Evolutionary conservation across 2,888 invertebrate species (phyloP).

Genomic region (Philonicus albiceps): DNA sequence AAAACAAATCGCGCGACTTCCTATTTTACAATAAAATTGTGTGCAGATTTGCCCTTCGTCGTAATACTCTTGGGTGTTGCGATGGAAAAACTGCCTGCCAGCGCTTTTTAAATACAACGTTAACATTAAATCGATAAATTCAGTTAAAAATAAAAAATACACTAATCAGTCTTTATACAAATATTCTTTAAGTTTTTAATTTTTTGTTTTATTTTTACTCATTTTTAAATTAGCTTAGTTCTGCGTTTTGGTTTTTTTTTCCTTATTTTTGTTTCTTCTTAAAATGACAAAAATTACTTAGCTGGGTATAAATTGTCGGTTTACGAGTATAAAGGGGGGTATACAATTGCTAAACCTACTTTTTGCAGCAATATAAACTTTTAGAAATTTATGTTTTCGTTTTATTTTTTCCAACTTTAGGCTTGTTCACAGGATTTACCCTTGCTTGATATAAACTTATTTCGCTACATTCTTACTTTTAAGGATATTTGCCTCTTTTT

Average conservation of each 20-base stretch:
- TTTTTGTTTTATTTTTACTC: background rate
- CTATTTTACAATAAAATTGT: background rate
- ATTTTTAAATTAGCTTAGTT: slow-evolving; percentile 11
- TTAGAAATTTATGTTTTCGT: background rate
- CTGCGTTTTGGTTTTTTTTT: background rate
- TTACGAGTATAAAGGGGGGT: slow-evolving; percentile 5
- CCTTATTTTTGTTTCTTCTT: background rate
- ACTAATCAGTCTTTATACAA: slow-evolving; percentile 46
- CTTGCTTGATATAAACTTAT: background rate
- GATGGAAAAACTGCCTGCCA: background rate
- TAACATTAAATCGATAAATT: background rate
- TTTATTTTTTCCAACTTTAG: background rate
- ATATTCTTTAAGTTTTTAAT: background rate
- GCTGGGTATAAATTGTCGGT: slow-evolving; percentile 5
- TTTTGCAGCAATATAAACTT: background rate
- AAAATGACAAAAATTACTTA: slow-evolving; percentile 16
- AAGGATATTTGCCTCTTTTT: background rate
- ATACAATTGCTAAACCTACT: background rate
- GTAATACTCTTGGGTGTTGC: background rate
- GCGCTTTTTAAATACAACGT: background rate
- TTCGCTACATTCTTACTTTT: background rate
- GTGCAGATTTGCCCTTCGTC: background rate
- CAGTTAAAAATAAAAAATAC: slow-evolving; percentile 28
- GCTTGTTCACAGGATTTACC: background rate
- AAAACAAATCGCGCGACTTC: background rate